phyloP scores from a whole-genome alignment of 2,888 invertebrate species.

The Melinaea menophilus region DNA sequence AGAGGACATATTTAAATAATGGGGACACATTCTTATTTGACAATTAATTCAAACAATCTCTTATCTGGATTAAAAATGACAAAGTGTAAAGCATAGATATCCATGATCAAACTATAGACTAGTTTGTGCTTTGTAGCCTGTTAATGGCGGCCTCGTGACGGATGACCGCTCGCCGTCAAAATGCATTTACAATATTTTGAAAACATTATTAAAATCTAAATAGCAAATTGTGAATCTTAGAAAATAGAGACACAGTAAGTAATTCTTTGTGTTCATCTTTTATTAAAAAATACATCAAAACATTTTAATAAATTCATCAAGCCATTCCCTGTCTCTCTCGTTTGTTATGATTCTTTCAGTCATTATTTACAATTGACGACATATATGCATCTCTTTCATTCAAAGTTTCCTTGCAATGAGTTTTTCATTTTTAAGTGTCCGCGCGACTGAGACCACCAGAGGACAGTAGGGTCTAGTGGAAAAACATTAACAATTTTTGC shows the following conservation, averaged over 20 bases:
- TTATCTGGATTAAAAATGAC: not conserved
- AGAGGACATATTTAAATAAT: too few relatives aligned
- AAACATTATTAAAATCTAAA: constrained; percentile 42
- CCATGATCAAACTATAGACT: not conserved
- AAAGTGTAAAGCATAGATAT: constrained; percentile 5
- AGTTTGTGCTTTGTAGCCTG: constrained; percentile 30
- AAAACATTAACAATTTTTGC: constrained; percentile 74
- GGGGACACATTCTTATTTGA: too few relatives aligned
- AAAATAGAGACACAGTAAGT: constrained; percentile 39
- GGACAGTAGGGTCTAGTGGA: constrained; percentile 61
- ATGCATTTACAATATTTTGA: constrained; percentile 58
- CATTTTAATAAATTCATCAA: constrained; percentile 55
- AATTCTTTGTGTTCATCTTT: constrained; percentile 34
- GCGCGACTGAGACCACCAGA: constrained; percentile 57
- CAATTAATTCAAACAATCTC: too few relatives aligned
- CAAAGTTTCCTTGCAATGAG: constrained; percentile 68
- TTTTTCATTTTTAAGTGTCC: constrained; percentile 73
- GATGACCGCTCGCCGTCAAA: constrained; percentile 56
- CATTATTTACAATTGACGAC: constrained; percentile 71
- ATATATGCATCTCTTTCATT: constrained; percentile 65
- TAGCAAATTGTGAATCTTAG: constrained; percentile 36
- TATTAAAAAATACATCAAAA: constrained; percentile 45
- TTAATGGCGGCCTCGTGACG: constrained; percentile 70
- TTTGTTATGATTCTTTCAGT: constrained; percentile 71
- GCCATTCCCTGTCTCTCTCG: constrained; percentile 60